Conservation (phyloP, 2,888 invertebrate species). For the Nebria brevicollis region DNA sequence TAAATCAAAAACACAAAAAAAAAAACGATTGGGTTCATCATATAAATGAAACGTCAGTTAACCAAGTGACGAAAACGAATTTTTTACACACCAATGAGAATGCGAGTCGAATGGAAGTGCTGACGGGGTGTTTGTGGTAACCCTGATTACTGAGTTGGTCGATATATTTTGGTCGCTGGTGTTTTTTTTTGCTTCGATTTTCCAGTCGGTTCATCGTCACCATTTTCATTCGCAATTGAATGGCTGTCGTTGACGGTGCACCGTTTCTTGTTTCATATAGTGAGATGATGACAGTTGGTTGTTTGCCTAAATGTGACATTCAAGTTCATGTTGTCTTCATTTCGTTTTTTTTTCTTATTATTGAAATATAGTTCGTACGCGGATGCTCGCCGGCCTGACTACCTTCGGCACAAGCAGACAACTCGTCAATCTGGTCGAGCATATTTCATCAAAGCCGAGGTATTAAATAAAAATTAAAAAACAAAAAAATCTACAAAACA, state of each 20-base stretch:
- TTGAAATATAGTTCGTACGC: conserved; percentile 36
- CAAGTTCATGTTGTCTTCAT: conserved; percentile 56
- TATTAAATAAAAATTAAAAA: neutral
- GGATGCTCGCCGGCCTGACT: conserved; percentile 45
- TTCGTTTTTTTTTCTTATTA: conserved; percentile 38
- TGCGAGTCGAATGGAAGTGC: conserved; percentile 31
- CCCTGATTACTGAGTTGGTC: conserved; percentile 30
- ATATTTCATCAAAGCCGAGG: conserved; percentile 10
- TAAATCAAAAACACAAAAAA: neutral
- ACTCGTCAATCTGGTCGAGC: conserved; percentile 1
- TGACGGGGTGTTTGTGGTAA: conserved; percentile 39
- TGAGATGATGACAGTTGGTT: conserved; percentile 45
- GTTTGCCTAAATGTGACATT: conserved; percentile 56
- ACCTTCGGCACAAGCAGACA: conserved; percentile 29
- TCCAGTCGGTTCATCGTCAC: neutral
- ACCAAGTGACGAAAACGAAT: conserved; percentile 18
- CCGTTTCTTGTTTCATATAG: conserved; percentile 32
- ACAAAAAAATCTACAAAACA: neutral
- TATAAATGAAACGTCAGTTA: neutral
- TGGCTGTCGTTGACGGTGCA: neutral
- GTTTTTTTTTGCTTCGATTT: conserved; percentile 39
- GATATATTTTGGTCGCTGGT: conserved; percentile 43
- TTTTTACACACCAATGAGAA: conserved; percentile 25
- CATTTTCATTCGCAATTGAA: conserved; percentile 3
- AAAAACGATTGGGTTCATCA: conserved; percentile 4